Evolutionary conservation across 2,113 vertebrate species (phyloP).

Genomic region (Typhlomys cinereus): DNA sequence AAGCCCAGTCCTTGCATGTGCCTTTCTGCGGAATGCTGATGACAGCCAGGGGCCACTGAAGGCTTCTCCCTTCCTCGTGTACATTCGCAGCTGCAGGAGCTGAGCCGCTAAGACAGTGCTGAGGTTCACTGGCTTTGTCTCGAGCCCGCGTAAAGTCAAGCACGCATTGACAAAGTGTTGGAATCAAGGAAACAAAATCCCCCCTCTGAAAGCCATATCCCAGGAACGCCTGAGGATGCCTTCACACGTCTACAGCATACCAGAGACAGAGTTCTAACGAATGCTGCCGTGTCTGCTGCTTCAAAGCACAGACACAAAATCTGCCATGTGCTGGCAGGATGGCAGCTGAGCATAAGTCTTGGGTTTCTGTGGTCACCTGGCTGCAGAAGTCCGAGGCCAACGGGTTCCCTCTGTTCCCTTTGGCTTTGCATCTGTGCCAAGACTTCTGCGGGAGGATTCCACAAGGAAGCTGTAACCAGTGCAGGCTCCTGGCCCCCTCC

Average conservation of each 20-base stretch:
- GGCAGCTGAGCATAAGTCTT: not conserved
- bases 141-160: not conserved
- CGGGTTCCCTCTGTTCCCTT: not conserved
- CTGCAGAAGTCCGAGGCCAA: not conserved
- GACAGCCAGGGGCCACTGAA: not conserved
- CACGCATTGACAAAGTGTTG: not conserved
- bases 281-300: not conserved
- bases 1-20: not conserved
- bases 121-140: not conserved
- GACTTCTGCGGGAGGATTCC: not conserved
- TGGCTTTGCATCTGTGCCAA: not conserved
- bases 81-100: not conserved
- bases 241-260: not conserved
- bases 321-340: not conserved
- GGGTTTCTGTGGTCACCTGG: not conserved
- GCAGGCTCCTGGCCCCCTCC: not conserved
- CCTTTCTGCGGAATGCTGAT: not conserved
- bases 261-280: too few species aligned
- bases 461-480: not conserved
- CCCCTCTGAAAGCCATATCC: not conserved
- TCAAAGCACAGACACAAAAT: not conserved
- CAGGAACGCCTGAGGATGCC: not conserved
- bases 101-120: not conserved
- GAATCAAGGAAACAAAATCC: not conserved
- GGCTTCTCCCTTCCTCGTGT: not conserved